These are phyloP conservation scores for Cerastis rubricosa DNA, from an alignment of 2,888 invertebrate species.

Conservation along the genomic window DNA sequence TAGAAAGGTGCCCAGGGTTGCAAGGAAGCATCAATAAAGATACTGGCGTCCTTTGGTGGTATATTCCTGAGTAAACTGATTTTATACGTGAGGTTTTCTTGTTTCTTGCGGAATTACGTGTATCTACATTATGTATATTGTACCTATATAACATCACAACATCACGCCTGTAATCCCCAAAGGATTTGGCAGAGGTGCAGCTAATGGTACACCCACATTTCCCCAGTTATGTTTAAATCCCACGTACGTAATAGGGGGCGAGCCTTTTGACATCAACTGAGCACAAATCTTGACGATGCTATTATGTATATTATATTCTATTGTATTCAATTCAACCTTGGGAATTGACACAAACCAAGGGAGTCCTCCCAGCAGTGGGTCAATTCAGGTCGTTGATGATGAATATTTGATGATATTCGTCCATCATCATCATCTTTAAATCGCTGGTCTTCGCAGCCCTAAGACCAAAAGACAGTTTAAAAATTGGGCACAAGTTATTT, in stretches of 20 bases:
- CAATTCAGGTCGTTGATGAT: background rate
- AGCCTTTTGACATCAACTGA: no score
- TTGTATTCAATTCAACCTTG: background rate
- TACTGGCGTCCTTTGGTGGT: constrained; percentile 32
- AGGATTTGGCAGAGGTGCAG: no score
- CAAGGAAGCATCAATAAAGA: constrained; percentile 74
- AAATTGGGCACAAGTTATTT: constrained; percentile 13
- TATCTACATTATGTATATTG: no score
- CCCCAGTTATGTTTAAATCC: no score
- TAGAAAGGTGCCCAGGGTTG: constrained; percentile 69
- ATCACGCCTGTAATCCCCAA: no score
- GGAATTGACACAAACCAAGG: background rate
- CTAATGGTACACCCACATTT: no score
- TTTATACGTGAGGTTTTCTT: constrained; percentile 10
- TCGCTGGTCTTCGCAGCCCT: background rate
- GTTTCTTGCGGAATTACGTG: background rate
- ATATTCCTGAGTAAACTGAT: constrained; percentile 58
- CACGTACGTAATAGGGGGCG: no score
- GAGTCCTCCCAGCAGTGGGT: background rate
- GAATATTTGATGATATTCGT: background rate
- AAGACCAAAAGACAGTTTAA: background rate
- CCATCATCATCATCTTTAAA: background rate
- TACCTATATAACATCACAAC: no score
- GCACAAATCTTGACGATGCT: no score
- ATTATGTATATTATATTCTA: no score